Percentiles rank a stretch among this genome's conserved stretches.
phyloP scores from a whole-genome alignment of 2,797 vertebrate species.

The Myotis findleyi region DNA sequence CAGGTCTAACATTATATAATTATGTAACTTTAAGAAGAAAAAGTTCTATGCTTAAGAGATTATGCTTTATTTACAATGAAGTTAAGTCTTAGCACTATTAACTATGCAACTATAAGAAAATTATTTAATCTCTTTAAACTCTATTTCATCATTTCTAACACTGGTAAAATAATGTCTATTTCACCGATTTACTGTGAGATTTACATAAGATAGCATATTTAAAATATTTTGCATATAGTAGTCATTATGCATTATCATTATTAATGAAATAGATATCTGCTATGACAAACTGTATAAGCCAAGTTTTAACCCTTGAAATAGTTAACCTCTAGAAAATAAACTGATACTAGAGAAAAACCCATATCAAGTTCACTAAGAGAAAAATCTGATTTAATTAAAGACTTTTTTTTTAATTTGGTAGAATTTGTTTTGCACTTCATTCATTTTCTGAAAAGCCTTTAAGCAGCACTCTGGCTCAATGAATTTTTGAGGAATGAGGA shows the following conservation, averaged over 20 bases:
- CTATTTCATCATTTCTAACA: neutral
- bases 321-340: neutral
- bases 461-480: neutral
- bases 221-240: neutral
- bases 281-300: neutral
- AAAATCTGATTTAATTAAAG: neutral
- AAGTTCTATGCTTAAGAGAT: neutral
- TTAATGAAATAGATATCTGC: neutral
- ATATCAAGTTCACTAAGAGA: neutral
- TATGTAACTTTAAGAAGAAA: neutral
- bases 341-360: neutral
- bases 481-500: neutral
- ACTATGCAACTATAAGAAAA: neutral
- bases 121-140: neutral
- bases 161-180: neutral
- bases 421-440: neutral
- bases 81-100: neutral
- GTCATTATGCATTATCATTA: neutral
- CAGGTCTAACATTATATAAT: neutral
- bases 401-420: neutral
- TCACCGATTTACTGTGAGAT: neutral
- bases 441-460: neutral
- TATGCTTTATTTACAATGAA: neutral
- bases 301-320: neutral
- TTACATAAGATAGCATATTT: neutral